Evolutionary conservation across 37 sponge, comb jelly and placozoan genomes (phyloP).

Genomic region (Hormiphora californensis): DNA sequence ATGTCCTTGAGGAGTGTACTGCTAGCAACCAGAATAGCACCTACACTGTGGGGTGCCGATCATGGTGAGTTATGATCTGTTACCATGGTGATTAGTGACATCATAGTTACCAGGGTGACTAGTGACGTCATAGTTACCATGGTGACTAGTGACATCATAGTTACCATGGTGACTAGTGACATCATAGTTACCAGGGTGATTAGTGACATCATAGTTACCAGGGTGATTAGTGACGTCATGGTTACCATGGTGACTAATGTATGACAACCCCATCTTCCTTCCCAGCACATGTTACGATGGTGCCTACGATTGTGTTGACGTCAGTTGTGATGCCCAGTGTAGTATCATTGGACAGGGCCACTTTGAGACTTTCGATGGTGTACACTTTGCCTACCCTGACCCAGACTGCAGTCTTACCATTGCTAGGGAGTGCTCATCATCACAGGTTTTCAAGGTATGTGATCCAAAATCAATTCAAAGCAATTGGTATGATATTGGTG

Average conservation of each 20-base stretch:
- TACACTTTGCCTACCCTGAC: not conserved
- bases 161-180: not conserved
- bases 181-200: not conserved
- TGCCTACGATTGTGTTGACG: not conserved
- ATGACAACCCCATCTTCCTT: not conserved
- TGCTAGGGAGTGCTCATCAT: not conserved
- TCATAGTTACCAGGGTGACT: not conserved
- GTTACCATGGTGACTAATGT: too few relatives aligned
- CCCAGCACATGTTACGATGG: constrained; percentile 8
- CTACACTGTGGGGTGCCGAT: not conserved
- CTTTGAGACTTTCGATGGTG: constrained; percentile 23
- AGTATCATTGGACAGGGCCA: not conserved
- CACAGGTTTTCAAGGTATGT: not conserved
- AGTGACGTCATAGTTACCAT: not conserved
- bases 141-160: too few relatives aligned
- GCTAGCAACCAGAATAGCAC: not conserved
- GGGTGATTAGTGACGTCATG: not conserved
- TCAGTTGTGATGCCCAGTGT: constrained; percentile 29
- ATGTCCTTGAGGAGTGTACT: not conserved
- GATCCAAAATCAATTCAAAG: too few relatives aligned
- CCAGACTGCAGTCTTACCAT: not conserved
- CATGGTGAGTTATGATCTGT: not conserved
- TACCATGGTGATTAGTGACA: not conserved
- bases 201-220: not conserved
- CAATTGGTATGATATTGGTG: too few relatives aligned